A percentile compares a stretch with the other conserved stretches of the same genome.
Evolutionary conservation across 2,113 vertebrate species (phyloP).

Genomic region (Anguilla japonica): DNA sequence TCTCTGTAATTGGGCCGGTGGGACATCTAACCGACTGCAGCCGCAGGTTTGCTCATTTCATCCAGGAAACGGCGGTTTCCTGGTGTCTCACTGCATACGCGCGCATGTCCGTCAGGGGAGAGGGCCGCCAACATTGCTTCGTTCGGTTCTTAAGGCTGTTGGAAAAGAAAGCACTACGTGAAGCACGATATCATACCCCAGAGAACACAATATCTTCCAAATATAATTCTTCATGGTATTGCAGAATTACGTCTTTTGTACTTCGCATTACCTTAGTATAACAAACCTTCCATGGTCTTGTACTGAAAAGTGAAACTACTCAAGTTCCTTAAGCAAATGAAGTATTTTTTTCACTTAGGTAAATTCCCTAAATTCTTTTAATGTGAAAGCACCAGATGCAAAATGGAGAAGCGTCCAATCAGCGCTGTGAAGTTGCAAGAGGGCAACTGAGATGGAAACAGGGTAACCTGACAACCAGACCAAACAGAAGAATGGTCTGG

Average conservation of each 20-base stretch:
- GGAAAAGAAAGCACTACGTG: no score
- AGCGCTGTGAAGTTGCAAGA: not conserved
- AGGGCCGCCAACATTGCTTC: not conserved
- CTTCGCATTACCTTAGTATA: not conserved
- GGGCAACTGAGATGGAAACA: not conserved
- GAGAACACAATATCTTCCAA: not conserved
- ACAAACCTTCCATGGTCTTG: no score
- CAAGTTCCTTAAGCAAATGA: no score
- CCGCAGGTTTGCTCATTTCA: not conserved
- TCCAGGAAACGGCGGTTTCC: not conserved
- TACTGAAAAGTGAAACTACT: no score
- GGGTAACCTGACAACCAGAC: not conserved
- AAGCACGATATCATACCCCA: not conserved
- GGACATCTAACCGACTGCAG: not conserved
- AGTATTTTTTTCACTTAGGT: no score
- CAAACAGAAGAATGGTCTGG: not conserved
- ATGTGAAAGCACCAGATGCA: no score
- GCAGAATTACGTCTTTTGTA: not conserved
- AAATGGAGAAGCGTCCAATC: not conserved
- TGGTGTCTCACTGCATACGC: not conserved
- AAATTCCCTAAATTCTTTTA: no score
- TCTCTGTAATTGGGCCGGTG: not conserved
- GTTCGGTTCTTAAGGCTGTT: no score
- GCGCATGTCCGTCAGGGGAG: not conserved
- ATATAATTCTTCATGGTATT: not conserved